Evolutionary conservation across 2,113 vertebrate genomes (phyloP).

Genomic region (Rhizomys pruinosus): DNA sequence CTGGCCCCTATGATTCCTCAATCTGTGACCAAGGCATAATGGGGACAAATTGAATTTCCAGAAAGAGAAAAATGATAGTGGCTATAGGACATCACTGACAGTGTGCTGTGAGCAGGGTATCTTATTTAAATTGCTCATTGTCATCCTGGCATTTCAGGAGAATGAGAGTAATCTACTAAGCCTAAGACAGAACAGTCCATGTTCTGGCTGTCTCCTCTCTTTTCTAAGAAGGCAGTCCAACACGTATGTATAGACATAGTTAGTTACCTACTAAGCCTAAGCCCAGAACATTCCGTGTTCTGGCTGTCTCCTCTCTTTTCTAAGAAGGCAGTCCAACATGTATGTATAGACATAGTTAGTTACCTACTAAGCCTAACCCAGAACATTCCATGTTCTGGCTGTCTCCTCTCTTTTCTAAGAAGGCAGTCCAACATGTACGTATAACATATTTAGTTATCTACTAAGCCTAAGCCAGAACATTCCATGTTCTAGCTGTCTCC

Average conservation of each 20-base stretch:
- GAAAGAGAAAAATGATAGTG: constrained; percentile 86
- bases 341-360: not conserved
- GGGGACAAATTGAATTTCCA: constrained; percentile 87
- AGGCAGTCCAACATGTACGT: constrained; percentile 67
- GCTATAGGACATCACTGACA: constrained; percentile 80
- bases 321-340: constrained; percentile 73
- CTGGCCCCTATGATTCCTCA: constrained; percentile 83
- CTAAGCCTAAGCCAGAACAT: too few relatives aligned
- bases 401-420: constrained; percentile 37
- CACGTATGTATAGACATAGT: not conserved
- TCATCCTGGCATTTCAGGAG: constrained; percentile 63
- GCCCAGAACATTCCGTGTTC: constrained; percentile 56
- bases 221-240: constrained; percentile 72
- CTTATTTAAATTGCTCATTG: constrained; percentile 78
- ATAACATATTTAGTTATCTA: not conserved
- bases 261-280: too few relatives aligned
- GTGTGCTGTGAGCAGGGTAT: constrained; percentile 74
- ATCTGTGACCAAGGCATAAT: constrained; percentile 85
- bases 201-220: not conserved
- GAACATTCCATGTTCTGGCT: constrained; percentile 41
- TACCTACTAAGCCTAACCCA: too few relatives aligned
- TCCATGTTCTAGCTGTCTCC: constrained; percentile 7
- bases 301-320: not conserved
- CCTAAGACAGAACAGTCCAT: constrained; percentile 55
- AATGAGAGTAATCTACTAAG: constrained; percentile 75